phyloP scores from a whole-genome alignment of 1,140 invertebrate genomes.

The Limonius californicus region DNA sequence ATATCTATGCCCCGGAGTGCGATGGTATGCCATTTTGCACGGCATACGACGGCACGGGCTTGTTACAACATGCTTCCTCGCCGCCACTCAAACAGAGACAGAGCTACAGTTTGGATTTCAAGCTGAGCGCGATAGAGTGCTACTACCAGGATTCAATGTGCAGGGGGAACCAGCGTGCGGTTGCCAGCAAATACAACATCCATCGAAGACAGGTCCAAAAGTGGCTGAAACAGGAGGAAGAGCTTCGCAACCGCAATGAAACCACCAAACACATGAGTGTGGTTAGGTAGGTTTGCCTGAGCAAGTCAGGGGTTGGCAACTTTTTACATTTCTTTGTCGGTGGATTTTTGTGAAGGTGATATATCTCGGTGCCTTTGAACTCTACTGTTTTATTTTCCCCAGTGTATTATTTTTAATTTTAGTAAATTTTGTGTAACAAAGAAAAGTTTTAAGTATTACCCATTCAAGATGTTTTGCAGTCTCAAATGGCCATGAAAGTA shows the following conservation, averaged over 20 bases:
- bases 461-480: no score
- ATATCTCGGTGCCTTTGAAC: background rate
- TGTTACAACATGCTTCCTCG: background rate
- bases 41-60: background rate
- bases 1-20: conserved; percentile 16
- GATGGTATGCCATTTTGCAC: background rate
- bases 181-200: conserved; percentile 59
- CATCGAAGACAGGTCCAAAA: conserved; percentile 63
- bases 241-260: conserved; percentile 45
- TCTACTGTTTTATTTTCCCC: no score
- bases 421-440: background rate
- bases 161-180: conserved; percentile 58
- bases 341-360: background rate
- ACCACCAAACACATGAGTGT: conserved; percentile 33
- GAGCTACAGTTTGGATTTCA: conserved; percentile 52
- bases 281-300: background rate
- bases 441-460: no score
- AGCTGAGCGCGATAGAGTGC: conserved; percentile 52
- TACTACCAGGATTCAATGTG: conserved; percentile 52
- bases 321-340: background rate
- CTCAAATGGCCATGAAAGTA: no score
- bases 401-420: background rate
- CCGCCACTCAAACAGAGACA: conserved; percentile 39
- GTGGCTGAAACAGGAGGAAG: conserved; percentile 56
- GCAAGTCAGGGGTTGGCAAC: background rate